Base-by-base conservation (phyloP, 2,113 vertebrate species). In the Maylandia zebra region DNA sequence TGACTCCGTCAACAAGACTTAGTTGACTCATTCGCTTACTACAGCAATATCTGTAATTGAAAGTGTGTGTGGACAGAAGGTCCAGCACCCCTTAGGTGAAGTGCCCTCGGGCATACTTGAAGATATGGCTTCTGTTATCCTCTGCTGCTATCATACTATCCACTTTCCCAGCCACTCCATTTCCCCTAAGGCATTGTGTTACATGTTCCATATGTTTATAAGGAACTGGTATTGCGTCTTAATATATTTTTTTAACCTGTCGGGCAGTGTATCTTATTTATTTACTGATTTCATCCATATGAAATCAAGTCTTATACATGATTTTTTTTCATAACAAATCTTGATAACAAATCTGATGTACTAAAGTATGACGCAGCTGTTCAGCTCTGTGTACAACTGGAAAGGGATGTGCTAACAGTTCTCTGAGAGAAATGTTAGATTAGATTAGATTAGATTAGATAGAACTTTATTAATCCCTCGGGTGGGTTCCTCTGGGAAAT, bases 31-130 rank as follows among this genome's bases (percentile, higher is more conserved):
- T 90, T 89, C 17, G 83, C 92, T 85, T 89, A 93, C 71, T 56
- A 80, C 89, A 93, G 93, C 93, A 86, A 90, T 90, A 93, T 86
- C 10, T 85, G 24, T 92, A 89, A 93, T 94, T 91, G 87, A 89
- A 87, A 81, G 76, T 50, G 81, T 84, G 38, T 69, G 13, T 41
- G 32, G 48, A 84, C 38, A 66, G 71, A 87, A 45, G 66, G 59
- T 17, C 59, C 80, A n/a, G 36, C 57, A 86, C 61, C 14, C 30
- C 9, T 53, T 6, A 83, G 69, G 79, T 83, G 79, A 57, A 50
- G 32, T 86, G 41, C 76, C 83, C 38, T 52, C 13, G 36, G 78
- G 76, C n/a, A 64, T 52, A 80, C 83, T 84, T 88, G 81, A 87
- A 88, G 74, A 89, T 61, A 30, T 43, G 16, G 17, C 22, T 45